Percentiles rank a stretch among this genome's conserved stretches.
These are phyloP conservation scores for Xylota sylvarum DNA, from an alignment of 2,888 invertebrate genomes.

Conservation along the genomic window DNA sequence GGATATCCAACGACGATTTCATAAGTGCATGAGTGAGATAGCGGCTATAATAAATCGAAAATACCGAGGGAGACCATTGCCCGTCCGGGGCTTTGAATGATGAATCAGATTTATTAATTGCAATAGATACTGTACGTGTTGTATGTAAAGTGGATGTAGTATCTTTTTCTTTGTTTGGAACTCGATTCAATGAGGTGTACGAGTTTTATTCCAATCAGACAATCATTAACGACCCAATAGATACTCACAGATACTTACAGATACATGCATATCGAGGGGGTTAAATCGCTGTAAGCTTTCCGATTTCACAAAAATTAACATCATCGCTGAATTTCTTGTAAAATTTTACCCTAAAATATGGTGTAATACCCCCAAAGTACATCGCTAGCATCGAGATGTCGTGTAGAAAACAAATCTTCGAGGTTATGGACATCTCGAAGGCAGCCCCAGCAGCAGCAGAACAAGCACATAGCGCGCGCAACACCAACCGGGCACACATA, in stretches of 20 bases:
- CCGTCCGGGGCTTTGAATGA: conserved; percentile 32
- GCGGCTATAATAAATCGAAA: conserved; percentile 71
- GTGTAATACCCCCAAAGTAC: conserved; percentile 82
- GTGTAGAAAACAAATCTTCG: conserved; percentile 71
- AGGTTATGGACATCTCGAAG: conserved; percentile 71
- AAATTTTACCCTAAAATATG: conserved; percentile 84
- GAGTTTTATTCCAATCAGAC: conserved; percentile 16
- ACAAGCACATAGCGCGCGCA: conserved; percentile 72
- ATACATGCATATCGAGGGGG: neutral
- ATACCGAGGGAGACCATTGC: conserved; percentile 62
- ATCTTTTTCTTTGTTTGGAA: conserved; percentile 13
- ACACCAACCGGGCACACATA: conserved; percentile 61
- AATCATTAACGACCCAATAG: neutral
- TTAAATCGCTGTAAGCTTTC: neutral
- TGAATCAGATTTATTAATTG: conserved; percentile 55
- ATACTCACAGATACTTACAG: neutral
- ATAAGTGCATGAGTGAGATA: conserved; percentile 73
- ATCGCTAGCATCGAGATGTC: conserved; percentile 62
- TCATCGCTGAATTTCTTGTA: conserved; percentile 82
- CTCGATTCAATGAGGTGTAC: neutral
- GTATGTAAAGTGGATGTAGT: neutral
- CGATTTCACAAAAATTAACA: conserved; percentile 24
- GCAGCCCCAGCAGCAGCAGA: conserved; percentile 28
- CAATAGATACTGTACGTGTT: conserved; percentile 22
- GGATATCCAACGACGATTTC: conserved; percentile 71